Evolutionary conservation across 1,140 invertebrate species (phyloP), one percentile per base, ranked within the genome.

Genomic region (Drosophila yakuba): DNA sequence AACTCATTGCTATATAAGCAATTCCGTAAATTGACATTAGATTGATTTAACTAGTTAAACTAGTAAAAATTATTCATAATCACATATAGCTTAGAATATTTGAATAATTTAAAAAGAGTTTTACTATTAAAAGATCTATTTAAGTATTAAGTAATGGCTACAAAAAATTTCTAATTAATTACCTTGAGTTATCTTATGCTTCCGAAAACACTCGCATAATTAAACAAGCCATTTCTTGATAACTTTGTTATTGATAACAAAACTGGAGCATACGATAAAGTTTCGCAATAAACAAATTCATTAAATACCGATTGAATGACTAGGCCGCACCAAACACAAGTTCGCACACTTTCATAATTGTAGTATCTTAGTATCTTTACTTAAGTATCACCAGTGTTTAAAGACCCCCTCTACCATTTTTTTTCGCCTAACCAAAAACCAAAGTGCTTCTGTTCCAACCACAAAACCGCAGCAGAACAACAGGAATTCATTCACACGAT

Each of bases 401-500:
- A 66, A 62, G 32, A n/a, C 14, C 17, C 12, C 6, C 32, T 52
- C 54, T 41, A 20, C 1, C 15, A 5, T 57, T 57, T 57, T 5
- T 4, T 5, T 4, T 35, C 23, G n/a, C 12, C 28, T 58, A 35
- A 14, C 38, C 60, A 62, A 48, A 60, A 67, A 47, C 25, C 43
- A 71, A 50, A 50, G 36, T 58, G 66, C 51, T 58, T 72, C 68
- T 72, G 68, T 58, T 72, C 66, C 50, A 72, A 71, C 51, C 68
- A 66, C 55, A 54, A 59, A 59, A 39, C 56, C 59, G 38, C 62
- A 59, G 36, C 43, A 23, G 43, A 51, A 43, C 36, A 57, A 44
- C 36, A 47, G 28, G 51, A 74, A 74, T 56, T 47, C 44, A 63
- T 74, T 74, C 72, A 74, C 72, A 74, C 72, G 72, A 51, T 74